These are phyloP conservation scores for Caenorhabditis sp. DNA, from an alignment of 2,888 invertebrate genomes.

Conservation along the genomic window DNA sequence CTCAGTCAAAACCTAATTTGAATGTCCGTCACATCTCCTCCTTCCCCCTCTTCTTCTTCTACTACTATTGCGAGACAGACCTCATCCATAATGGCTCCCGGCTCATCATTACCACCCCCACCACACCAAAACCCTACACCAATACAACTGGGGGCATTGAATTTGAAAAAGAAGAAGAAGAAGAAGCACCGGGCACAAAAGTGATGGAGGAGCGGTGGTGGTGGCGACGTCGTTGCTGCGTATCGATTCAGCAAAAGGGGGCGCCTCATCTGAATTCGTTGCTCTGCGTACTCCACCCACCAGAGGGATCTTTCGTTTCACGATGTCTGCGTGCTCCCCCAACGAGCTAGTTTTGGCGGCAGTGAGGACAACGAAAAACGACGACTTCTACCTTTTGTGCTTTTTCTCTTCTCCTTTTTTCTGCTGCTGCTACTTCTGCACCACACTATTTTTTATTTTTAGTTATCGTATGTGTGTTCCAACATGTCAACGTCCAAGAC, in stretches of 20 bases:
- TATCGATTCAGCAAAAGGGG: conserved; percentile 54
- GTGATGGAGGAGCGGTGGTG: conserved; percentile 25
- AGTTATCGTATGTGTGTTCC: conserved; percentile 38
- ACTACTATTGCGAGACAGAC: conserved; percentile 19
- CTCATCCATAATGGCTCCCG: conserved; percentile 55
- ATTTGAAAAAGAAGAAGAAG: conserved; percentile 24
- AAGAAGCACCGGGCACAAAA: conserved; percentile 41
- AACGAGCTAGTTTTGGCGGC: conserved; percentile 38
- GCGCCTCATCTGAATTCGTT: conserved; percentile 61
- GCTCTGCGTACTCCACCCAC: conserved; percentile 39
- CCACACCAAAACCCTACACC: conserved; percentile 40
- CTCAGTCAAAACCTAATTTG: conserved; percentile 39
- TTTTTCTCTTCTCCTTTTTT: background rate
- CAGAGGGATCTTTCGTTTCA: conserved; percentile 26
- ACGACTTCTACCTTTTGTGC: conserved; percentile 60
- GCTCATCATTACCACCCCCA: conserved; percentile 59
- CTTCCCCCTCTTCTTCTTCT: background rate
- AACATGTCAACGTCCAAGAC: conserved; percentile 29
- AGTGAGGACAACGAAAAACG: conserved; percentile 31
- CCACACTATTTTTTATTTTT: conserved; percentile 46
- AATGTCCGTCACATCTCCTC: conserved; percentile 18
- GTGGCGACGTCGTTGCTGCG: conserved; percentile 31
- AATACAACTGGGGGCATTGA: conserved; percentile 20
- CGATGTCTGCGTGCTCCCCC: conserved; percentile 40
- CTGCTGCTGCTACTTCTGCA: conserved; percentile 14